These are phyloP conservation scores for Epizoanthus illoricatus DNA, from an alignment of 92 coral and sea anemone genomes.

Conservation along the genomic window DNA sequence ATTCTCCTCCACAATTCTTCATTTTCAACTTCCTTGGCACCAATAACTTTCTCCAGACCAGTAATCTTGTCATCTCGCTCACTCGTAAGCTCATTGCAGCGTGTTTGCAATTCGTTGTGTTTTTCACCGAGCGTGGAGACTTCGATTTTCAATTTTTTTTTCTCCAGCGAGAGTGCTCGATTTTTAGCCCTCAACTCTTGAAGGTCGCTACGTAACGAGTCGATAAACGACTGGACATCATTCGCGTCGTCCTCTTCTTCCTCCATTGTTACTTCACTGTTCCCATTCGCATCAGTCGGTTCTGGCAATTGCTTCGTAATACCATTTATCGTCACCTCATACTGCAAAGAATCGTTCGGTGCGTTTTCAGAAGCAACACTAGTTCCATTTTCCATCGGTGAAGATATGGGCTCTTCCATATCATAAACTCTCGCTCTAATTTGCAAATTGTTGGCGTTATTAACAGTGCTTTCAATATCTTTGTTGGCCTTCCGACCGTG, in stretches of 20 bases:
- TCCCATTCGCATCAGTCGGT: conserved; percentile 8
- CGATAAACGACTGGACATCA: conserved; percentile 29
- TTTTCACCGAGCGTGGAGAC: conserved; percentile 33
- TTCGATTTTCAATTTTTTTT: conserved; percentile 34
- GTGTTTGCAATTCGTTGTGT: conserved; percentile 49
- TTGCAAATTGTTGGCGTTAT: background rate
- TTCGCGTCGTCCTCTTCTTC: conserved; percentile 20
- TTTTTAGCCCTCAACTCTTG: conserved; percentile 22
- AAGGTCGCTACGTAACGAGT: conserved; percentile 23
- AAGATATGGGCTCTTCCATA: conserved; percentile 15
- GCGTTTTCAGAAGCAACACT: conserved; percentile 9
- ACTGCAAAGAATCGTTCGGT: conserved; percentile 3
- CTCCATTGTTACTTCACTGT: conserved; percentile 3
- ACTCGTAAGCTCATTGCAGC: conserved; percentile 50
- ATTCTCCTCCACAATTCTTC: conserved; percentile 44
- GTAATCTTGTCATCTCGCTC: conserved; percentile 40
- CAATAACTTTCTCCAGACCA: conserved; percentile 22
- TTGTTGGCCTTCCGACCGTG: background rate
- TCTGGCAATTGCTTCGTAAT: background rate
- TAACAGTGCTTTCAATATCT: conserved; percentile 5
- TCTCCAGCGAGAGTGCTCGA: conserved; percentile 31
- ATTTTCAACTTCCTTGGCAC: conserved; percentile 54
- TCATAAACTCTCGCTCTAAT: conserved; percentile 1
- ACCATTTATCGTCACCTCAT: conserved; percentile 5
- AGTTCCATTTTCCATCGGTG: conserved; percentile 20